Evolutionary conservation across 1,140 invertebrate species (phyloP).

Genomic region (Thereuonema tuberculata): DNA sequence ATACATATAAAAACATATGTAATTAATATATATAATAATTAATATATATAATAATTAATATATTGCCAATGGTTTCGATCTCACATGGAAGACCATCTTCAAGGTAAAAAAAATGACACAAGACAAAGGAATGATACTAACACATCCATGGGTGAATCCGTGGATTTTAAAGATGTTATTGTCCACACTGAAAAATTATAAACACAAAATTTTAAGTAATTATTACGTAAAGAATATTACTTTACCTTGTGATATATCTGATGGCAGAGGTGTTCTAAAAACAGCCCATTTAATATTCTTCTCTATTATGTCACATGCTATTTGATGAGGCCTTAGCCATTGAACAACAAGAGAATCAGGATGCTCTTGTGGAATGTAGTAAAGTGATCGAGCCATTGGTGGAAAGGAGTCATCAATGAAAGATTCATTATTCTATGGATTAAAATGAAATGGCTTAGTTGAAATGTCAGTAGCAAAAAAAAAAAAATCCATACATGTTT

Average conservation of each 20-base stretch:
- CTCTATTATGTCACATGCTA: conserved; percentile 48
- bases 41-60: too few species aligned
- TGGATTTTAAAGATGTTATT: too few species aligned
- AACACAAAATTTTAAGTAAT: not conserved
- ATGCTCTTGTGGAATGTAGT: conserved; percentile 55
- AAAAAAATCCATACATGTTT: too few species aligned
- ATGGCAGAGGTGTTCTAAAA: conserved; percentile 77
- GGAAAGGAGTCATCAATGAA: conserved; percentile 92
- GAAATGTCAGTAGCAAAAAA: too few species aligned
- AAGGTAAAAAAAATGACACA: too few species aligned
- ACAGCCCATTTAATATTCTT: conserved; percentile 54
- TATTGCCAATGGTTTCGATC: too few species aligned
- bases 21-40: too few species aligned
- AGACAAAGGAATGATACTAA: too few species aligned
- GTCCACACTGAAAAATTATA: too few species aligned
- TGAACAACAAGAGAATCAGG: conserved; percentile 49
- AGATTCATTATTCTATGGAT: conserved; percentile 56
- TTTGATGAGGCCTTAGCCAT: conserved; percentile 76
- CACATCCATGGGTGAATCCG: too few species aligned
- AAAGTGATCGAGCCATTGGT: conserved; percentile 68
- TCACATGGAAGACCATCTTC: too few species aligned
- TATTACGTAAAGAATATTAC: not conserved
- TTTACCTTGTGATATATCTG: conserved; percentile 85
- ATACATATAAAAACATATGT: too few species aligned
- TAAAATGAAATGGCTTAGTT: not conserved